Percentiles rank a stretch among this genome's conserved stretches.
phyloP scores from a whole-genome alignment of 2,888 invertebrate genomes.

The Thymelicus acteon region DNA sequence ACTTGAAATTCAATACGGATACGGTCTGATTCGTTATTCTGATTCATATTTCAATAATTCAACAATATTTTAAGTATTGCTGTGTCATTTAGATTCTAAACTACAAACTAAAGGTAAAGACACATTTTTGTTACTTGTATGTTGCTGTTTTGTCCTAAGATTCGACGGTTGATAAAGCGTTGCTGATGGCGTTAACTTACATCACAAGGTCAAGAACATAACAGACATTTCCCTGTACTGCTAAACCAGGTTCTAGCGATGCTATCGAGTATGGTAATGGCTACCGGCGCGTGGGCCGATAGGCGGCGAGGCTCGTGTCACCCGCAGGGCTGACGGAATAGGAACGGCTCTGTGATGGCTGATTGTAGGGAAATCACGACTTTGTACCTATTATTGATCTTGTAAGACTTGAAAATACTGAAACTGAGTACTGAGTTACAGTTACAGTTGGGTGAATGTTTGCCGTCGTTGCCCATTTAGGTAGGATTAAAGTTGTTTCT shows the following conservation, averaged over 20 bases:
- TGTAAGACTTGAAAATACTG: background rate
- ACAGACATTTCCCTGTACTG: constrained; percentile 45
- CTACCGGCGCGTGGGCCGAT: constrained; percentile 54
- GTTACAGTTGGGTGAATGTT: background rate
- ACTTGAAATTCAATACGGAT: constrained; percentile 11
- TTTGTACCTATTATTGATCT: constrained; percentile 11
- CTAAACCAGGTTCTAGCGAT: constrained; percentile 37
- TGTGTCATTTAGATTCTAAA: too few species aligned
- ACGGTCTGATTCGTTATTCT: constrained; percentile 1
- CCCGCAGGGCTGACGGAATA: constrained; percentile 46
- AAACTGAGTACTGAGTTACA: background rate
- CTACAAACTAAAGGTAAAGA: too few species aligned
- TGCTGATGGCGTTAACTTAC: constrained; percentile 8
- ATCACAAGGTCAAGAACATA: constrained; percentile 32
- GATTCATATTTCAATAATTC: too few species aligned
- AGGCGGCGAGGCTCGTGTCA: constrained; percentile 48
- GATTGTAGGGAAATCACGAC: constrained; percentile 28
- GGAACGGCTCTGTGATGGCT: constrained; percentile 12
- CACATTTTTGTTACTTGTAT: background rate
- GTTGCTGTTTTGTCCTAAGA: background rate
- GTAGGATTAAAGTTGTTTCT: too few species aligned
- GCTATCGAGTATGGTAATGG: constrained; percentile 50
- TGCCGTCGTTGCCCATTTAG: background rate
- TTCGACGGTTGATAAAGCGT: background rate
- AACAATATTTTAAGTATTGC: too few species aligned